Evolutionary conservation across 2,113 vertebrate genomes (phyloP), one percentile per base, ranked within the genome.

Genomic region (Xenopus borealis): DNA sequence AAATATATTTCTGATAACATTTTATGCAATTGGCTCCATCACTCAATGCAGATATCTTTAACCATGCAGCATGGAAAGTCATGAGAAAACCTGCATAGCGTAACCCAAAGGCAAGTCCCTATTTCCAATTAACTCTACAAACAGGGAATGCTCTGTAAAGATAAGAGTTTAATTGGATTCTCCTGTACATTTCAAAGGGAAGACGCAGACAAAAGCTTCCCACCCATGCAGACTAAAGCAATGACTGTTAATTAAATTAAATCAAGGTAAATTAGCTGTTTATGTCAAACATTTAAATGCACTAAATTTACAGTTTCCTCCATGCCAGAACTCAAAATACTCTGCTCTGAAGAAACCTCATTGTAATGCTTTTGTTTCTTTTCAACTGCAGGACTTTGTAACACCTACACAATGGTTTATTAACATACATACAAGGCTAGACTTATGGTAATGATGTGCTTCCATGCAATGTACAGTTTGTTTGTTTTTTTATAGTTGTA

Each of bases 91-190:
- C 45, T 62, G 64, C 23, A 62, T 44, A 62, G 45, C 12, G 17
- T 40, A 76, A 66, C 66, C 45, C 20, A 16, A 57, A 55, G 61
- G 50, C 61, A 68, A n/a, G 20, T 12, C 46, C 18, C 44, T 66
- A 18, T 23, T 70, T 77, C 74, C 67, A 77, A 77, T 70, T 77
- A 77, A 77, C 59, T 70, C 30, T 64, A 40, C 74, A 77, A 64
- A 77, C 73, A 69, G 66, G 23, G 58, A 27, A 69, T 20, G 23
- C 57, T 19, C 53, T 75, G 72, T 50, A 67, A 62, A 77, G 74
- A 70, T 77, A 77, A 77, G 74, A n/a, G 14, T 70, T 63, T 70
- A 76, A 76, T 64, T 76, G 66, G 74, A 76, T 76, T 76, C 66
- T 46, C 12, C 50, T 76, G 59, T 70, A 16, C 74, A 77, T 69